Percentiles rank a stretch among this genome's conserved stretches.
Conservation (phyloP, 2,888 invertebrate species). For the Xanthorhoe designata region DNA sequence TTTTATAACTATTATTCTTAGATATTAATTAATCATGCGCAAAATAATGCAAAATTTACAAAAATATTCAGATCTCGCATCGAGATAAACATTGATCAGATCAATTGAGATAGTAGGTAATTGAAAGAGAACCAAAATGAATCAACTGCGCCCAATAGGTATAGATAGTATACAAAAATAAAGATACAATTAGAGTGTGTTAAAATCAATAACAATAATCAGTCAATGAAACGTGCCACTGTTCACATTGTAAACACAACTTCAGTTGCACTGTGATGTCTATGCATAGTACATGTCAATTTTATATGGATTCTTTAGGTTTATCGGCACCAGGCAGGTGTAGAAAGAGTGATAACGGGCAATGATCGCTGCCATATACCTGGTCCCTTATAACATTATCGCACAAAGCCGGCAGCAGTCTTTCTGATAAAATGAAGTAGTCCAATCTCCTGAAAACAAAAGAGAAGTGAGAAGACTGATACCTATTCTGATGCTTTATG, state of each 20-base stretch:
- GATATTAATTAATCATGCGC: background rate
- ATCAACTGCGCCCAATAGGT: no score
- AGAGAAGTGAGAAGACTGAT: background rate
- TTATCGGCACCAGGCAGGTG: slow-evolving; percentile 80
- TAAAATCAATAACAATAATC: background rate
- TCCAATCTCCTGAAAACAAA: slow-evolving; percentile 93
- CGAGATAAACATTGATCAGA: background rate
- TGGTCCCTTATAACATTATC: slow-evolving; percentile 93
- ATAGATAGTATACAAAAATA: no score
- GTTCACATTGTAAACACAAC: background rate
- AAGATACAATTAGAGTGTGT: background rate
- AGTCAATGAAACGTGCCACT: background rate
- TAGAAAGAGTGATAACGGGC: slow-evolving; percentile 93
- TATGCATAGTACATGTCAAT: background rate
- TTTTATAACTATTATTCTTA: background rate
- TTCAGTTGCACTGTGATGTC: background rate
- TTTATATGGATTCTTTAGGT: slow-evolving; percentile 67
- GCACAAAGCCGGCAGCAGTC: slow-evolving; percentile 91
- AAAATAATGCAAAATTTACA: background rate
- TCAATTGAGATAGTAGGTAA: background rate
- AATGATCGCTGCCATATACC: slow-evolving; percentile 98
- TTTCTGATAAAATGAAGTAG: slow-evolving; percentile 96
- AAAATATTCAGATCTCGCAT: background rate
- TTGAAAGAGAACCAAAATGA: no score
- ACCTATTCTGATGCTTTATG: background rate